Evolutionary conservation across 1,140 invertebrate genomes (phyloP).

Genomic region (Anastrepha obliqua): DNA sequence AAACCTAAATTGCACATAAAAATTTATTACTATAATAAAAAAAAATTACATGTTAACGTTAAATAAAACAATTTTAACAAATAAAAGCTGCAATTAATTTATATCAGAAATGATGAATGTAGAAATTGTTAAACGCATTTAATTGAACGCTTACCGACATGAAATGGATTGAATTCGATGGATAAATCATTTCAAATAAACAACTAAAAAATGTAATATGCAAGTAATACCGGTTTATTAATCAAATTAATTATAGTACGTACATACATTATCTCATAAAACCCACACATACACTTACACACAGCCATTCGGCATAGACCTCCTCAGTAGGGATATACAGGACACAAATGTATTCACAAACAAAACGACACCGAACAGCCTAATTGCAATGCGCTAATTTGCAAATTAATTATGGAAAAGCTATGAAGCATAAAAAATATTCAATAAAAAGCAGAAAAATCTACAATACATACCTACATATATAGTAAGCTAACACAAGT

Average conservation of each 20-base stretch:
- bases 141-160: not conserved
- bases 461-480: not conserved
- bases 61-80: too few relatives aligned
- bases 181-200: too few relatives aligned
- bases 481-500: not conserved
- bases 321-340: too few relatives aligned
- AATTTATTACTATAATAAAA: too few relatives aligned
- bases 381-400: constrained; percentile 35
- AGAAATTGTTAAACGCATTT: too few relatives aligned
- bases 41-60: too few relatives aligned
- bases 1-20: too few relatives aligned
- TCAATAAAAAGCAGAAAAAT: not conserved
- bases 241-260: not conserved
- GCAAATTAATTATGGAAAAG: constrained; percentile 38
- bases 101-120: too few relatives aligned
- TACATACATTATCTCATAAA: not conserved
- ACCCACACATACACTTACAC: not conserved
- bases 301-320: too few relatives aligned
- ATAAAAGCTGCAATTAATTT: too few relatives aligned
- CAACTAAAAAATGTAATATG: too few relatives aligned
- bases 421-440: constrained; percentile 4
- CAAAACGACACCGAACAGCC: constrained; percentile 36
- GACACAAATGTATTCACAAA: too few relatives aligned
- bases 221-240: constrained; percentile 13
- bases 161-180: not conserved